Percentiles rank a stretch among this genome's conserved stretches.
These are phyloP conservation scores for Anhinga rufa DNA, from an alignment of 2,113 vertebrate species.

Conservation along the genomic window DNA sequence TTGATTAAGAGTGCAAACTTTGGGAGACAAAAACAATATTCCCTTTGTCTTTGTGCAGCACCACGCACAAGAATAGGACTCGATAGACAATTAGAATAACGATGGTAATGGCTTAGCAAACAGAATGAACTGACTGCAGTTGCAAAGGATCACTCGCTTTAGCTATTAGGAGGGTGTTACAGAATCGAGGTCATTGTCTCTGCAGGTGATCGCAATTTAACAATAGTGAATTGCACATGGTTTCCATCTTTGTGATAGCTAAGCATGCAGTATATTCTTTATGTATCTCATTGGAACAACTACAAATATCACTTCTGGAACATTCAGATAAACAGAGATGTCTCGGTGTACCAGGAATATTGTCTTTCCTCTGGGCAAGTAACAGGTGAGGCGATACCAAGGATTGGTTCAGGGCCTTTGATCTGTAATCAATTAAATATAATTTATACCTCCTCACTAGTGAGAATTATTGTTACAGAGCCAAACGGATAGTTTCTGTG, in stretches of 20 bases:
- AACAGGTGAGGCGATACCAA: neutral
- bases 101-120: neutral
- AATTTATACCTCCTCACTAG: neutral
- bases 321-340: neutral
- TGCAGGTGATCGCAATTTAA: conserved; percentile 38
- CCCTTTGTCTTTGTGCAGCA: conserved; percentile 51
- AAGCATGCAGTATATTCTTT: neutral
- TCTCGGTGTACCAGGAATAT: neutral
- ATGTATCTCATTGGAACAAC: neutral
- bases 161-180: neutral
- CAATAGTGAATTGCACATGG: neutral
- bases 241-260: neutral
- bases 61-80: neutral
- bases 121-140: conserved; percentile 17
- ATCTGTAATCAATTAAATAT: conserved; percentile 5
- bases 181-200: conserved; percentile 1
- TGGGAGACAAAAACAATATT: conserved; percentile 1
- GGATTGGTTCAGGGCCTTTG: neutral
- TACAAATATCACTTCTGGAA: neutral
- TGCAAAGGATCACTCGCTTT: neutral
- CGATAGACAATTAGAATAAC: conserved; percentile 41
- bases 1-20: conserved; percentile 13
- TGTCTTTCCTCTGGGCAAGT: neutral
- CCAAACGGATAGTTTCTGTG: neutral
- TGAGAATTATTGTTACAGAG: neutral